Base-by-base conservation (phyloP, 2,888 invertebrate species). In the Mimachlamys varia region DNA sequence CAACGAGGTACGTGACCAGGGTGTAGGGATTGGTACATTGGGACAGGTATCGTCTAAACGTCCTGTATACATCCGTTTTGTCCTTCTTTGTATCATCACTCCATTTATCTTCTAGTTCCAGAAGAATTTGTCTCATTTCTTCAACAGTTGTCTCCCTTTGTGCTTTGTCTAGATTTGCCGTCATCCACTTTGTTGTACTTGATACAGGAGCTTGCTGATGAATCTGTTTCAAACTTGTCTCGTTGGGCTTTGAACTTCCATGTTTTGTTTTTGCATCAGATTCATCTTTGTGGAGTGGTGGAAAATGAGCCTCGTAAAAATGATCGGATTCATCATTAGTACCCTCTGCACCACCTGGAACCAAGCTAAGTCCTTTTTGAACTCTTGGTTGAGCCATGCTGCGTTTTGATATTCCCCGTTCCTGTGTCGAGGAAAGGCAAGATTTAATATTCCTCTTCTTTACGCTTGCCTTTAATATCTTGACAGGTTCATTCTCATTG, bases 1-100 rank as follows among this genome's bases (percentile, higher is more conserved):
- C 92, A 7, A 94, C 90, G 10, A 95, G 87, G 90, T 92, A 93
- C 19, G 92, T 62, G 7, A 92, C 92, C 58, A 93, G 90, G 0
- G 90, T 88, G 89, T 91, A 94, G 19, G 94, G 94, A 91, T 94
- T 94, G 22, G 92, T 88, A 19, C 93, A 93, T 17, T 90, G 88
- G 12, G 87, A 62, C 88, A 92, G 93, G 53, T 91, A 90, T 10
- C 92, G 87, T 17, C 90, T 88, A 0, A 95, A 91, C 55, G 90
- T 91, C 44, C 90, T 92, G 1, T 90, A 89, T 22, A 94, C 88
- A 0, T 91, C 62, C 4, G 92, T 90, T 88, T 93, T 94, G 76
- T 94, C 94, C 55, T 89, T 92, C 49, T 91, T 92, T 0, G 22
- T 88, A 38, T 90, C 93, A 88, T 94, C 93, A 89, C 90, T 90